Base-by-base conservation (phyloP, 2,113 vertebrate species). In the Calidris pugnax region DNA sequence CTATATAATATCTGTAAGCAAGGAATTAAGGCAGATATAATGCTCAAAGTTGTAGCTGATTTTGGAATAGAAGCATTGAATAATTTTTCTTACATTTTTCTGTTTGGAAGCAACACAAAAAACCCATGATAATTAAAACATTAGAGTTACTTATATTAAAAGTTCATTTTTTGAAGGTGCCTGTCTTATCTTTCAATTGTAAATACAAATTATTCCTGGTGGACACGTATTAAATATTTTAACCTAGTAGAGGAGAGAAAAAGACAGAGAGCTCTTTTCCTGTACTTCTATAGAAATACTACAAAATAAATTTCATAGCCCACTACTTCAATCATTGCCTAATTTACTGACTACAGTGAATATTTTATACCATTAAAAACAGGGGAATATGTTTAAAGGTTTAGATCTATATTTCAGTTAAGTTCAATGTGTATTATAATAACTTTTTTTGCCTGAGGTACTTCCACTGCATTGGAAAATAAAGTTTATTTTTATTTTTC, bases 401-500 rank as follows among this genome's bases (percentile, higher is more conserved):
- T 97, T 95, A 86, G 92, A 92, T 62, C 74, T 93, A 88, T 96
- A 94, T 94, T 97, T 97, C 85, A 88, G 83, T 90, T 95, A 91
- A 95, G 51, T 56, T 56, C 85, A 91, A 91, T 90, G 95, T 96
- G 86, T 94, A 94, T 96, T 88, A 76, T 87, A 74, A 81, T 94
- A 85, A 94, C 56, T 94, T 95, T 77, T 80, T 80, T 89, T 93
- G 73, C 94, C 95, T 96, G 80, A 96, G 67, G 89, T 76, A 92
- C 41, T 97, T 95, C 73, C 56, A 96, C 43, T 93, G 37, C 75
- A 72, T 45, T 93, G 73, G 79, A 97, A 97, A 97, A 97, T 60
- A 93, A 97, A 97, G 87, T 75, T 81, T 96, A 91, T 95, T 96
- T 95, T 96, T 93, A 87, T 96, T 97, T 97, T 96, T 88, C 64